Percentiles rank a stretch among this genome's conserved stretches.
These are phyloP conservation scores for Microhierax caerulescens DNA, from an alignment of 2,797 vertebrate genomes.

Conservation along the genomic window DNA sequence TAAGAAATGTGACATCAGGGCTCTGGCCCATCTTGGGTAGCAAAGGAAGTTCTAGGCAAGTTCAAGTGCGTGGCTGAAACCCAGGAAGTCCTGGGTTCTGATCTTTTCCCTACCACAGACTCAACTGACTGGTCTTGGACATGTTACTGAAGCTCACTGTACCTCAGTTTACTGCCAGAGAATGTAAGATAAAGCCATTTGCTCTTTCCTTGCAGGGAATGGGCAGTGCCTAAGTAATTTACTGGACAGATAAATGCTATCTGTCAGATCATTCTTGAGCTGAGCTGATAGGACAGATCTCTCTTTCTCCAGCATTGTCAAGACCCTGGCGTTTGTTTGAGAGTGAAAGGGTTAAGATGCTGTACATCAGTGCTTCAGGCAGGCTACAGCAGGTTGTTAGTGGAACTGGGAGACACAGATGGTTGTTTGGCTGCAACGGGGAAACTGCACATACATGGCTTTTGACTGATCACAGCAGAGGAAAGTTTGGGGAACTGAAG, in stretches of 20 bases:
- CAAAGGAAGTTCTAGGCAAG: neutral
- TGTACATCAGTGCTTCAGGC: neutral
- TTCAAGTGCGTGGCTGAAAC: neutral
- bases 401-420: neutral
- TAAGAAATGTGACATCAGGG: neutral
- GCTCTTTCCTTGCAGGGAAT: neutral
- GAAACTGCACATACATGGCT: neutral
- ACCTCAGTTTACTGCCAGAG: neutral
- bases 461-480: neutral
- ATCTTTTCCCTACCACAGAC: neutral
- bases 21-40: neutral
- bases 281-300: neutral
- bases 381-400: neutral
- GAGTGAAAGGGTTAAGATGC: neutral
- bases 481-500: neutral
- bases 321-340: neutral
- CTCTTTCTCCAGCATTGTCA: neutral
- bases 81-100: neutral
- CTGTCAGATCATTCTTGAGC: neutral
- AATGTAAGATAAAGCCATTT: neutral
- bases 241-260: neutral
- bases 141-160: neutral
- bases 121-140: neutral
- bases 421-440: neutral
- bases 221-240: neutral